phyloP scores from a whole-genome alignment of 1,140 invertebrate species.

The Lucilia cuprina region DNA sequence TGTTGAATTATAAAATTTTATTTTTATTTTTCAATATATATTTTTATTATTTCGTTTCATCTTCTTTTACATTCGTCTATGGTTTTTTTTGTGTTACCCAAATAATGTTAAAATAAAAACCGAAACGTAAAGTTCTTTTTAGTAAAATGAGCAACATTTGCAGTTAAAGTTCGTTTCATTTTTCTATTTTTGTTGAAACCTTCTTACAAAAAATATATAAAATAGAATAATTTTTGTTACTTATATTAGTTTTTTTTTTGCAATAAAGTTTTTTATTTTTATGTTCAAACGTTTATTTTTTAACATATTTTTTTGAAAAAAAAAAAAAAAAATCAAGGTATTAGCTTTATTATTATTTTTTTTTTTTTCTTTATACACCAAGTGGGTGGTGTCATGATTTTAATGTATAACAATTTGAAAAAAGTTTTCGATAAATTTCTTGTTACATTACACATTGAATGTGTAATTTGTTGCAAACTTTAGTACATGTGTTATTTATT shows the following conservation, averaged over 20 bases:
- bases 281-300: not conserved
- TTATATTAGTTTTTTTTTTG: not conserved
- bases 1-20: conserved; percentile 27
- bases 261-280: not conserved
- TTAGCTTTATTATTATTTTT: not conserved
- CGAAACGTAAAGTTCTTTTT: conserved; percentile 1
- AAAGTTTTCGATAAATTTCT: conserved; percentile 21
- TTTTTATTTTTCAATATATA: not conserved
- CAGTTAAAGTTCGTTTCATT: conserved; percentile 19
- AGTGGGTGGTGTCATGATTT: conserved; percentile 18
- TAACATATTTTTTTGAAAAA: not conserved
- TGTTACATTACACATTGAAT: conserved; percentile 17
- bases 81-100: not conserved
- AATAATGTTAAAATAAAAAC: conserved; percentile 6
- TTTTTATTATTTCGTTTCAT: not conserved
- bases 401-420: conserved; percentile 21
- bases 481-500: conserved; percentile 15
- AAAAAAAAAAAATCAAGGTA: not conserved
- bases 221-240: not conserved
- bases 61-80: not conserved
- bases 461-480: conserved; percentile 20
- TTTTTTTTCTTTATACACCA: not conserved
- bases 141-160: conserved; percentile 36
- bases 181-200: not conserved
- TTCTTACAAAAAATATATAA: not conserved